Evolutionary conservation across 92 coral and sea anemone species (phyloP), one percentile per base, ranked within the genome.

Genomic region (Parazoanthus swiftii): DNA sequence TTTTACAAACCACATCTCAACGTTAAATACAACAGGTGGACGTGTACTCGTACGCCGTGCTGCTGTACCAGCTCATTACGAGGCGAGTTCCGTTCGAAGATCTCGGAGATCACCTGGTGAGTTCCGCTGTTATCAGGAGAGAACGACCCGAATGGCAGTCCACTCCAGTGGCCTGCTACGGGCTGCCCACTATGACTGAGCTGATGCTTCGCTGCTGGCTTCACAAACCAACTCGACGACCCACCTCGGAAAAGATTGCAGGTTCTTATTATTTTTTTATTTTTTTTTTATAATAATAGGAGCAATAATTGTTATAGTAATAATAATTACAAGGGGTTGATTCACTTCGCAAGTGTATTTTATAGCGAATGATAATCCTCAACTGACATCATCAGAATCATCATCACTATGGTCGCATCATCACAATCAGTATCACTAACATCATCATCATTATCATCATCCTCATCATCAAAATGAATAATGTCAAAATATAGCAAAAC

Each of bases 151-250:
- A 89, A 81, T 97, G 98, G 96, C 71, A 71, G 35, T 80, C 88
- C 29, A 90, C 86, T 70, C 79, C 85, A 3, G 82, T 85, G 21
- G 81, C 99, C 6, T 73, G 76, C 18, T 91, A 91, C 90, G 99
- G 99, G 20, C 94, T 97, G 21, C 97, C 97, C 73, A 90, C 93
- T 37, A 83, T 97, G 89, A 93, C 99, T 15, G 96, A 92, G 80
- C 92, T 97, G 8, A 97, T 97, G 99, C 92, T 92, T 38, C 95
- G 89, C 39, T 97, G 97, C 75, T 91, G 95, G 95, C 86, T 79
- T 25, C 89, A 90, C 89, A 94, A 92, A 46, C 97, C 99, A 56
- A 93, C 91, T 21, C 81, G 26, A 82, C 88, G 99, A 82, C 99
- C 98, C 44, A 90, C 88, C 42, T 76, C 95, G 14, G 89, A 74